Conservation (phyloP, 2,888 invertebrate species). For the Mellilla xanthometata region DNA sequence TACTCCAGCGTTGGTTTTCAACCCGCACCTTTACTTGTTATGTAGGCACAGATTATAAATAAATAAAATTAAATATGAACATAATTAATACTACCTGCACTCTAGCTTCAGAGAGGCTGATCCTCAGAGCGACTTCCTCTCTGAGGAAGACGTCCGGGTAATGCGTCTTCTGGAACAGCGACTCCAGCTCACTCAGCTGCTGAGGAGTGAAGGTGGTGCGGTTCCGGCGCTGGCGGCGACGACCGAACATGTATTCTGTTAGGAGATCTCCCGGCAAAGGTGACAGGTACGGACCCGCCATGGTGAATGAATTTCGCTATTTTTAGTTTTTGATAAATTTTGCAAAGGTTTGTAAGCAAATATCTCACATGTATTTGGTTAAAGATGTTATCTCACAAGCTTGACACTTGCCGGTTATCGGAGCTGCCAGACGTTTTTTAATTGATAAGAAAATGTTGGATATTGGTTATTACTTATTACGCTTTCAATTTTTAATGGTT, state of each 20-base stretch:
- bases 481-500: no score
- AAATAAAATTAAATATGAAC: no score
- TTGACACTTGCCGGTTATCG: no score
- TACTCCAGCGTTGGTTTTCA: no score
- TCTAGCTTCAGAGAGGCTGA: constrained; percentile 95
- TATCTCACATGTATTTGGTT: no score
- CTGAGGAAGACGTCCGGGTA: constrained; percentile 95
- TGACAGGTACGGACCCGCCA: constrained; percentile 94
- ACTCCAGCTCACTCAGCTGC: constrained; percentile 95
- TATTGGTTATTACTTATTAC: no score
- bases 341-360: no score
- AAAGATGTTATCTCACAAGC: no score
- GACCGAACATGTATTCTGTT: constrained; percentile 96
- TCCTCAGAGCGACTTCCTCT: constrained; percentile 95
- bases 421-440: no score
- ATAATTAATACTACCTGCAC: constrained; percentile 94
- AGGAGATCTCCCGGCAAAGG: constrained; percentile 93
- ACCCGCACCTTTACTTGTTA: no score
- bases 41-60: no score
- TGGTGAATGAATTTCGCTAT: constrained; percentile 43
- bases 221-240: constrained; percentile 93
- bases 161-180: constrained; percentile 96
- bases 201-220: constrained; percentile 97
- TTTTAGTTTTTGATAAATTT: not conserved
- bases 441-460: no score